phyloP scores from a whole-genome alignment of 2,113 vertebrate genomes.

The Ciconia boyciana region DNA sequence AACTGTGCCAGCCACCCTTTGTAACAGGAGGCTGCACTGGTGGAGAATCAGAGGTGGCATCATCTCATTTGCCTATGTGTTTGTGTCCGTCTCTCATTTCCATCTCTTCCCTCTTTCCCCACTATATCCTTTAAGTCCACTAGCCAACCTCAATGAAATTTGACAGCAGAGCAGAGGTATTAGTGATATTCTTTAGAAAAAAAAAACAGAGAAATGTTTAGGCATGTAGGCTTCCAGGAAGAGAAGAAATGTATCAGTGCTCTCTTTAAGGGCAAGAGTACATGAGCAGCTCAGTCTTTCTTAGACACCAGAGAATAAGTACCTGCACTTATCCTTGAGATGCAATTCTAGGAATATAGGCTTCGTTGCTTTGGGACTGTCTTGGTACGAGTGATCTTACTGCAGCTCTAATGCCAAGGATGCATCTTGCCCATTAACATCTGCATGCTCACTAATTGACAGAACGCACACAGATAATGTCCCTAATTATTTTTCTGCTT shows the following conservation, averaged over 20 bases:
- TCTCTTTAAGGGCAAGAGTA: slow-evolving; percentile 3
- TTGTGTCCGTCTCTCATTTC: neutral
- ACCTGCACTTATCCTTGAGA: slow-evolving; percentile 38
- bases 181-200: neutral
- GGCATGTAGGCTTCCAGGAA: slow-evolving; percentile 24
- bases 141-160: neutral
- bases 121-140: neutral
- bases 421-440: slow-evolving; percentile 32
- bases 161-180: neutral
- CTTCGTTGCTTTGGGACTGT: slow-evolving; percentile 19
- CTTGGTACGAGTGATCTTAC: neutral
- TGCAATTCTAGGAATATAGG: slow-evolving; percentile 17
- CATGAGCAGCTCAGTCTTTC: slow-evolving; percentile 10
- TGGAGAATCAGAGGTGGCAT: neutral
- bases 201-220: neutral
- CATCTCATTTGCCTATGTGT: neutral
- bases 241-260: neutral
- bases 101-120: neutral
- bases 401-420: neutral
- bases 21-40: neutral
- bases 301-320: neutral
- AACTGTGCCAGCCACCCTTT: neutral
- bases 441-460: neutral
- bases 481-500: neutral
- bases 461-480: neutral